A percentile compares a stretch with the other conserved stretches of the same genome.
Evolutionary conservation across 2,797 vertebrate genomes (phyloP).

Genomic region (Hydrolagus colliei): DNA sequence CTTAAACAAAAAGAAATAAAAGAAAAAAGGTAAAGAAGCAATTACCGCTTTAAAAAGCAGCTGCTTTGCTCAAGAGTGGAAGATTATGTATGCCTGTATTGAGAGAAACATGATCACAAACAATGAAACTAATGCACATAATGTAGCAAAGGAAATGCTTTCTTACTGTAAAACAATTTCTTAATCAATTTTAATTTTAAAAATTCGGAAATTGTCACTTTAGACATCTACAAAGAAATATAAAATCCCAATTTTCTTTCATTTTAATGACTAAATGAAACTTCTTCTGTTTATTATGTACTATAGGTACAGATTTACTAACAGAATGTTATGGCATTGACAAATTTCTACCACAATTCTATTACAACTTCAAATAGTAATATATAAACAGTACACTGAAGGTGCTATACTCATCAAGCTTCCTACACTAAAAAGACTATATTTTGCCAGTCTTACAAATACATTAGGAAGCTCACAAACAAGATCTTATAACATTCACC

Average conservation of each 20-base stretch:
- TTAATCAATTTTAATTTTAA: conserved; percentile 27
- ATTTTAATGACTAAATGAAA: conserved; percentile 57
- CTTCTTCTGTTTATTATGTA: conserved; percentile 36
- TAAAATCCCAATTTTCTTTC: conserved; percentile 29
- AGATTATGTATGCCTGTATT: conserved; percentile 80
- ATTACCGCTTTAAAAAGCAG: conserved; percentile 93
- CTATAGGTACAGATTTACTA: conserved; percentile 57
- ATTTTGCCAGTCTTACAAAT: conserved; percentile 37
- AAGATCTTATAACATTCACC: conserved; percentile 49
- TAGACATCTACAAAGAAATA: conserved; percentile 32
- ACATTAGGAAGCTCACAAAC: conserved; percentile 48
- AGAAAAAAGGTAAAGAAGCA: conserved; percentile 87
- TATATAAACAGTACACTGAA: conserved; percentile 79
- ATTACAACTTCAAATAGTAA: conserved; percentile 50
- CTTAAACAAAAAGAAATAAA: conserved; percentile 62
- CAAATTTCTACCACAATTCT: conserved; percentile 62
- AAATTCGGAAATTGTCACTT: conserved; percentile 26
- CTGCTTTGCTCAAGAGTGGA: conserved; percentile 84
- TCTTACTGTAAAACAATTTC: conserved; percentile 62
- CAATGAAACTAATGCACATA: conserved; percentile 64
- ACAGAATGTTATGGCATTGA: conserved; percentile 38
- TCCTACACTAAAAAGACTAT: conserved; percentile 33
- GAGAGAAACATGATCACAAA: conserved; percentile 89
- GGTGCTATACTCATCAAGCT: conserved; percentile 69
- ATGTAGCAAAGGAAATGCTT: conserved; percentile 66